Conservation (phyloP, 2,888 invertebrate genomes). For the Ormyrus pomaceus region DNA sequence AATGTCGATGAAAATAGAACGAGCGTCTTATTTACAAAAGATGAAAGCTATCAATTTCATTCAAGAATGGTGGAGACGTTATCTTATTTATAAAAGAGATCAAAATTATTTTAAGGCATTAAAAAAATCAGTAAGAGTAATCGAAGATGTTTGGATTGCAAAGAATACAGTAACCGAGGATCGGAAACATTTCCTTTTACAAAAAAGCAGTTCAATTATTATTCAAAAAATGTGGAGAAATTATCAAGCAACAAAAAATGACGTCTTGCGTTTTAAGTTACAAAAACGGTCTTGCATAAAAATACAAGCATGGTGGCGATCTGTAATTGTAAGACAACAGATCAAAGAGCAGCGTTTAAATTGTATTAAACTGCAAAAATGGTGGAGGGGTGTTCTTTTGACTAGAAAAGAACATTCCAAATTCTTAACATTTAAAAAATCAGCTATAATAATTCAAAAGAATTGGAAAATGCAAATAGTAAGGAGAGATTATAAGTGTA, state of each 20-base stretch:
- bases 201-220: conserved; percentile 68
- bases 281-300: conserved; percentile 55
- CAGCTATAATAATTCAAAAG: conserved; percentile 69
- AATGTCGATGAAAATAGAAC: conserved; percentile 71
- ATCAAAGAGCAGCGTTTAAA: conserved; percentile 56
- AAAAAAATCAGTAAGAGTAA: conserved; percentile 67
- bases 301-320: conserved; percentile 67
- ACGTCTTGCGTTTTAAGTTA: conserved; percentile 48
- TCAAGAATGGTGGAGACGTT: conserved; percentile 75
- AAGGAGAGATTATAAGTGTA: conserved; percentile 60
- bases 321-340: conserved; percentile 41
- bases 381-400: conserved; percentile 59
- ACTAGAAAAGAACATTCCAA: conserved; percentile 41
- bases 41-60: conserved; percentile 68
- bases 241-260: conserved; percentile 60
- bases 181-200: conserved; percentile 68
- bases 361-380: conserved; percentile 60
- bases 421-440: conserved; percentile 52
- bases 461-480: conserved; percentile 73
- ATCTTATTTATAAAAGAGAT: conserved; percentile 71
- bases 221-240: conserved; percentile 76
- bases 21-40: conserved; percentile 70
- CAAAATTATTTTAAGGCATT: conserved; percentile 71
- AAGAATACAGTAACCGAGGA: conserved; percentile 74
- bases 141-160: conserved; percentile 66